Percentiles rank a stretch among this genome's conserved stretches.
These are phyloP conservation scores for Ophiodon elongatus DNA, from an alignment of 2,113 vertebrate species.

Conservation along the genomic window DNA sequence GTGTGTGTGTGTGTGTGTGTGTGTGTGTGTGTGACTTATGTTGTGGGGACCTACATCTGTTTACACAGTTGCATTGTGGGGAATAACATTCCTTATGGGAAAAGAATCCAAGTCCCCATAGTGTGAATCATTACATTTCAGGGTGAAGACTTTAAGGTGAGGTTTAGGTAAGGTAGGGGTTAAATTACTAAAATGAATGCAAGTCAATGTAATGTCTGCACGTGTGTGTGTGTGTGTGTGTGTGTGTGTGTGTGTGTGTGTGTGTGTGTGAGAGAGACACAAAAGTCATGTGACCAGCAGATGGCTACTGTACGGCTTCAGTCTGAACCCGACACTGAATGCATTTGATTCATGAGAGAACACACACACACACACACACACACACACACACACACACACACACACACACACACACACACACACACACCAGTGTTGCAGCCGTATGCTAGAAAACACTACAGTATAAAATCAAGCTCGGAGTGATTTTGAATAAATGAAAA, in stretches of 20 bases:
- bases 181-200: background rate
- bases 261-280: constrained; percentile 4
- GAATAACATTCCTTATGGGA: background rate
- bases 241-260: constrained; percentile 10
- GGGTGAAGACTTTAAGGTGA: background rate
- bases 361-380: constrained; percentile 18
- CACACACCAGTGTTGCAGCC: too few relatives aligned
- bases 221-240: constrained; percentile 3
- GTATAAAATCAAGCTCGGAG: background rate
- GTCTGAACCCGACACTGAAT: constrained; percentile 46
- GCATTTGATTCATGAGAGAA: constrained; percentile 58
- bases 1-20: constrained; percentile 7
- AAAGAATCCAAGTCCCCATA: background rate
- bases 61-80: background rate
- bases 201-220: background rate
- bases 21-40: background rate
- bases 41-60: background rate
- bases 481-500: background rate
- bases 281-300: constrained; percentile 74
- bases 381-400: too few relatives aligned
- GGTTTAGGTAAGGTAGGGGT: background rate
- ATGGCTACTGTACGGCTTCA: constrained; percentile 49
- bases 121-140: background rate
- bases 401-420: constrained; percentile 12
- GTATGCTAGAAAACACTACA: too few relatives aligned